Conservation (phyloP, 1,140 invertebrate species). For the Scaptomyza montana region DNA sequence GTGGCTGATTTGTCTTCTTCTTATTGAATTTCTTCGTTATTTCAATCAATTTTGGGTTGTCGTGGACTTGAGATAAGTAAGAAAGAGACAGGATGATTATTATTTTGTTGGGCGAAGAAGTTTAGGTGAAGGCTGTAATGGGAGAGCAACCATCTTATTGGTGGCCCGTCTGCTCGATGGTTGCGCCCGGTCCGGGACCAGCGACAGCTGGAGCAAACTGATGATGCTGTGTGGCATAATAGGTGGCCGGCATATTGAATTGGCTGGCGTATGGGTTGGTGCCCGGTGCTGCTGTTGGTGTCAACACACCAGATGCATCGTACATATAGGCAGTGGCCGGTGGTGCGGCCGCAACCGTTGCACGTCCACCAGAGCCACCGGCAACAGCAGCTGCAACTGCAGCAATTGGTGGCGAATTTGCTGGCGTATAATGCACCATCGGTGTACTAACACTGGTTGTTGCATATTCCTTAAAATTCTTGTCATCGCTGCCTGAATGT, state of each 20-base stretch:
- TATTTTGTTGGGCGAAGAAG: conserved; percentile 30
- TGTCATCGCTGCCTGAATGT: conserved; percentile 28
- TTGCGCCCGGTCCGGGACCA: conserved; percentile 67
- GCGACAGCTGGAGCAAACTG: conserved; percentile 68
- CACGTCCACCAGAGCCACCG: conserved; percentile 37
- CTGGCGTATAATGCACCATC: conserved; percentile 70
- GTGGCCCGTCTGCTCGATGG: conserved; percentile 67
- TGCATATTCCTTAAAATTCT: conserved; percentile 50
- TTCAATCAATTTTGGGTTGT: not conserved
- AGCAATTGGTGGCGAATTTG: conserved; percentile 77
- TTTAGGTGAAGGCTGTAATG: not conserved
- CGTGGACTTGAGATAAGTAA: not conserved
- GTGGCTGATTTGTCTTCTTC: not conserved
- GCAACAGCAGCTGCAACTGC: conserved; percentile 61
- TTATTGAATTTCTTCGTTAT: conserved; percentile 18
- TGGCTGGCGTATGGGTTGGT: conserved; percentile 80
- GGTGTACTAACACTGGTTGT: conserved; percentile 50
- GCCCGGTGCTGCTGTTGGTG: conserved; percentile 67
- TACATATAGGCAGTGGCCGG: conserved; percentile 73
- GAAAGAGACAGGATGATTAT: conserved; percentile 3
- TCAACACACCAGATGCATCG: conserved; percentile 72
- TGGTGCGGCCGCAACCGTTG: conserved; percentile 53
- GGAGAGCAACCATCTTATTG: conserved; percentile 42
- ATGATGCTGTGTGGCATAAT: conserved; percentile 71
- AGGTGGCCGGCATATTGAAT: conserved; percentile 74